Evolutionary conservation across 2,888 invertebrate genomes (phyloP).

Genomic region (Zygaena filipendulae): DNA sequence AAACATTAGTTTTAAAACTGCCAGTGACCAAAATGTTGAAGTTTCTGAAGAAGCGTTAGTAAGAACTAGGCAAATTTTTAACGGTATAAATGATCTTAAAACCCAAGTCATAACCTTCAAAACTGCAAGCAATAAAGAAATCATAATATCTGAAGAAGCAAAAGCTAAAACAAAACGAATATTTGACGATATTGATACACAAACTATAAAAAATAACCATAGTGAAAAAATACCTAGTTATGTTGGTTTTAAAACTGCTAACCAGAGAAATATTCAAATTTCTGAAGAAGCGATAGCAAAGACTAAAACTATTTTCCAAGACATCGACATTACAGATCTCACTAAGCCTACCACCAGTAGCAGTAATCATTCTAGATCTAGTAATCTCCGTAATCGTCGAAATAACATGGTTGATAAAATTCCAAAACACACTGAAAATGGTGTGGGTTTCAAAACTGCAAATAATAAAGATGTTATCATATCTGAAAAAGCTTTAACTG

Average conservation of each 20-base stretch:
- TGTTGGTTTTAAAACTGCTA: slow-evolving; percentile 30
- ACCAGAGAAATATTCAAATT: slow-evolving; percentile 28
- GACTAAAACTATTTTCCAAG: slow-evolving; percentile 21
- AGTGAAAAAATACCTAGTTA: no score
- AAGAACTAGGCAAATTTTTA: neutral
- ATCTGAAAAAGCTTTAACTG: slow-evolving; percentile 1
- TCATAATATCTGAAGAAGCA: slow-evolving; percentile 12
- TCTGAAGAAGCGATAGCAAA: slow-evolving; percentile 21
- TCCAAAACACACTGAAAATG: no score
- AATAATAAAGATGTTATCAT: slow-evolving; percentile 1
- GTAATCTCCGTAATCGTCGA: no score
- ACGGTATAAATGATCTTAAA: no score
- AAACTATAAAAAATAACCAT: neutral
- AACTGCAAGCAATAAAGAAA: no score
- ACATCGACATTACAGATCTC: slow-evolving; percentile 11
- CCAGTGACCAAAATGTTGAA: neutral
- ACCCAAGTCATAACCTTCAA: no score
- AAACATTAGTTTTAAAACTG: neutral
- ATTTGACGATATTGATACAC: neutral
- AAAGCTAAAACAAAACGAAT: neutral
- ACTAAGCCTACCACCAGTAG: no score
- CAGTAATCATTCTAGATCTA: no score
- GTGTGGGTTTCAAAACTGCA: no score
- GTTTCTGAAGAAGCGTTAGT: neutral
- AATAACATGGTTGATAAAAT: no score